Evolutionary conservation across 2,888 invertebrate genomes (phyloP), one percentile per base, ranked within the genome.

Genomic region (Prionchulus punctatus): DNA sequence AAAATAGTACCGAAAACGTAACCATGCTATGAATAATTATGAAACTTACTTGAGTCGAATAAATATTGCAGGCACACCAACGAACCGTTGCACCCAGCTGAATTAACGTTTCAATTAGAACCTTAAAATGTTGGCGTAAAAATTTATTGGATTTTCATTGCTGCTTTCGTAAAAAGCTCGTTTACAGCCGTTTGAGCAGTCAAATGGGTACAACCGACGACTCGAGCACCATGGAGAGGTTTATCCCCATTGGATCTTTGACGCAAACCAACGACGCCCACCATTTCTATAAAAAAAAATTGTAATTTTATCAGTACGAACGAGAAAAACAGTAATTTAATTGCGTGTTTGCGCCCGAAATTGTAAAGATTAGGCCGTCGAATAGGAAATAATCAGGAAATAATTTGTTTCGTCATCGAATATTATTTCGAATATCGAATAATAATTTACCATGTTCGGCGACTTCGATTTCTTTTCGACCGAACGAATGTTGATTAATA

Each of bases 31-130:
- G 23, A 12, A 45, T n/a, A n/a, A 12, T 36, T n/a, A 45, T 23
- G 12, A n/a, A n/a, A 15, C 21, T 36, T 72, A 82, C 82, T 79
- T 84, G 92, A 18, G 94, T 94, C 56, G 92, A 94, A 76, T 91
- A 94, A 67, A 94, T 94, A 74, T 94, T 94, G 74, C 94, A 94
- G 1, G 92, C 91, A 0, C 91, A 86, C 92, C 92, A 92, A 71
- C 91, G 82, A 1, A 94, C 84, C 36, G 57, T 64, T 2, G 91
- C 91, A 1, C 91, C 91, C 25, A 91, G 76, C 55, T 86, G 85
- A 0, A 82, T 82, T 43, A 91, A 75, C 0, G 91, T 90, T 73
- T 91, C 90, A 60, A 91, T 85, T 57, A 91, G 76, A 43, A 91
- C 75, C 75, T 75, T 63, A 27, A 65, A 60, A 51, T 7, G 18